Percentiles rank a stretch among this genome's conserved stretches.
Conservation (phyloP, 2,113 vertebrate species). For the Anguilla rostrata region DNA sequence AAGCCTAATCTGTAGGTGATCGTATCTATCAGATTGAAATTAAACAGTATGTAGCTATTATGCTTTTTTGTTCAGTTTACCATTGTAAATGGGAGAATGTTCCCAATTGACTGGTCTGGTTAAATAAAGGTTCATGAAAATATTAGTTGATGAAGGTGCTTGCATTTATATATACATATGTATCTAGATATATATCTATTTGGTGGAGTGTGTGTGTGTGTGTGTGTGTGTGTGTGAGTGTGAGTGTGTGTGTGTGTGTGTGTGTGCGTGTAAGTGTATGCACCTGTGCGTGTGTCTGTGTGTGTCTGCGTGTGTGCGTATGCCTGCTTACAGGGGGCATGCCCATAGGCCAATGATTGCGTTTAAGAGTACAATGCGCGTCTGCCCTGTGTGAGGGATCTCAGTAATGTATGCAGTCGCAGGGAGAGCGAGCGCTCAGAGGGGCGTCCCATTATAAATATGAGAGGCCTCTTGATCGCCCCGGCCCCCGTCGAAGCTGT, state of each 20-base stretch:
- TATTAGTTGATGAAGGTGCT: too few relatives aligned
- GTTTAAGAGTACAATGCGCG: not conserved
- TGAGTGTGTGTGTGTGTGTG: not conserved
- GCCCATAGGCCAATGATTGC: not conserved
- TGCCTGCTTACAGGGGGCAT: not conserved
- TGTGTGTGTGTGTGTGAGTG: not conserved
- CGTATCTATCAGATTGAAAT: too few relatives aligned
- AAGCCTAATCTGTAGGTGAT: too few relatives aligned
- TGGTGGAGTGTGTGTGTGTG: not conserved
- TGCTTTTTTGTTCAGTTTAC: too few relatives aligned
- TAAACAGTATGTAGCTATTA: too few relatives aligned
- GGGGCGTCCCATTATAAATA: not conserved
- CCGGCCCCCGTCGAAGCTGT: not conserved
- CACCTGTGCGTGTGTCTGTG: not conserved
- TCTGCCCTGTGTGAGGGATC: not conserved
- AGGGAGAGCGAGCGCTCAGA: not conserved
- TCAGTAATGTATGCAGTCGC: not conserved
- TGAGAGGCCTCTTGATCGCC: not conserved
- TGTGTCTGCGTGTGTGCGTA: not conserved
- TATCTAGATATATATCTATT: too few relatives aligned
- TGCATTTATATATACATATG: too few relatives aligned
- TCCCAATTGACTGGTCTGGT: too few relatives aligned
- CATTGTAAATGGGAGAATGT: too few relatives aligned
- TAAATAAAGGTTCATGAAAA: too few relatives aligned
- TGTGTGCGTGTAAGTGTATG: not conserved